Evolutionary conservation across 1,140 invertebrate genomes (phyloP).

Genomic region (Lutraria rhynchaena): DNA sequence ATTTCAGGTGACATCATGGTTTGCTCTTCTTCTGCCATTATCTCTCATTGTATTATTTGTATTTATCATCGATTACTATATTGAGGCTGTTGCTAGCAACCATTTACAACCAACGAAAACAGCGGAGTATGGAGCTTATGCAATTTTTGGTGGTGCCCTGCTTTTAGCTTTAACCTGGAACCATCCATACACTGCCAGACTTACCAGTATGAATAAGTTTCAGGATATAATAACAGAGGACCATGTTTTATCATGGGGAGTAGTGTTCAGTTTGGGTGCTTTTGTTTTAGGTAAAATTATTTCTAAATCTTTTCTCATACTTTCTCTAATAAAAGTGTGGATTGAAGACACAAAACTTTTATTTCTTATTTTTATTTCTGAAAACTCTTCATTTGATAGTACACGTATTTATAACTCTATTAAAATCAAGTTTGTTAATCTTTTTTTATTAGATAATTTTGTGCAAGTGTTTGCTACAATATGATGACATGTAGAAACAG

Average conservation of each 20-base stretch:
- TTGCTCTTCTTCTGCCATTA: constrained; percentile 80
- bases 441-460: no score
- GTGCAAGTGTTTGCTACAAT: no score
- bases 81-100: constrained; percentile 80
- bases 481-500: no score
- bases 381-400: no score
- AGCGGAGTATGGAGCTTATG: constrained; percentile 73
- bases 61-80: constrained; percentile 84
- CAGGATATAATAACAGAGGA: constrained; percentile 80
- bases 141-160: constrained; percentile 77
- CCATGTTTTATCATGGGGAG: constrained; percentile 83
- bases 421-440: no score
- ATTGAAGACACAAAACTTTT: no score
- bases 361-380: no score
- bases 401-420: no score
- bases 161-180: constrained; percentile 79
- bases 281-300: constrained; percentile 81
- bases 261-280: constrained; percentile 81
- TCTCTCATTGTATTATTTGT: constrained; percentile 81
- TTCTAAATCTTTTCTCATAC: no score
- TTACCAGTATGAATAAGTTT: constrained; percentile 77
- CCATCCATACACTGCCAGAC: constrained; percentile 77
- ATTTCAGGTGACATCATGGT: constrained; percentile 74
- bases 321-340: no score
- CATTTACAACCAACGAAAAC: constrained; percentile 76